These are phyloP conservation scores for Orchestia grillus DNA, from an alignment of 1,140 invertebrate species.

Conservation along the genomic window DNA sequence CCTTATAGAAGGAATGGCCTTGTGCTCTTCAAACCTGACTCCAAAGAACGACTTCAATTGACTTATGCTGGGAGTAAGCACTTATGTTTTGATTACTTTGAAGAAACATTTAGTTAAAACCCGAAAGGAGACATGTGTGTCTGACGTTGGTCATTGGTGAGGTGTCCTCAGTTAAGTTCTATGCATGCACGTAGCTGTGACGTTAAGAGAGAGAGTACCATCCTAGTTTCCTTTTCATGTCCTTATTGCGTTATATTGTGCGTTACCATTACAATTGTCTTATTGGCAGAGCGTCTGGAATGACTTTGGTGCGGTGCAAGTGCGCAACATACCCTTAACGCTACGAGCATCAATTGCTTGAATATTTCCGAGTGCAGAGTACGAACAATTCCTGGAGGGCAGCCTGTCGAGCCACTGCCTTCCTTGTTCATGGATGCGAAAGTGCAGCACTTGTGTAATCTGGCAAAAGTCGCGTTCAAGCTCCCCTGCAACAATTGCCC, in stretches of 20 bases:
- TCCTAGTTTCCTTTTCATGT: too few species aligned
- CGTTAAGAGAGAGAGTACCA: too few species aligned
- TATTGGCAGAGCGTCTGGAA: neutral
- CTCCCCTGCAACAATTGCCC: neutral
- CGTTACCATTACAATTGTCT: neutral
- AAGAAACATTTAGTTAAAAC: too few species aligned
- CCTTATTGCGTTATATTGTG: neutral
- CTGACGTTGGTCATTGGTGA: too few species aligned
- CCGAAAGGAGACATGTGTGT: too few species aligned
- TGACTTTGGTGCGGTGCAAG: neutral
- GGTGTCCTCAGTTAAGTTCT: too few species aligned
- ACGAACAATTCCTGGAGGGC: neutral
- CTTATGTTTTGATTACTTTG: too few species aligned
- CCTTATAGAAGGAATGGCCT: too few species aligned
- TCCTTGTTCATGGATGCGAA: neutral
- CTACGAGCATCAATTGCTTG: neutral
- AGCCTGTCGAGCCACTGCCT: neutral
- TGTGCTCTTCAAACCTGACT: too few species aligned
- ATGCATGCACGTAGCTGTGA: too few species aligned
- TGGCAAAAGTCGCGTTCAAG: neutral
- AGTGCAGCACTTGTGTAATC: neutral
- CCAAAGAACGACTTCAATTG: too few species aligned
- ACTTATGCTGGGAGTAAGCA: too few species aligned
- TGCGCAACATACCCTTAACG: neutral
- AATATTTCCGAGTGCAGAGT: neutral